Conservation (phyloP, 2,888 invertebrate genomes). For the Platerodrilus igneus region DNA sequence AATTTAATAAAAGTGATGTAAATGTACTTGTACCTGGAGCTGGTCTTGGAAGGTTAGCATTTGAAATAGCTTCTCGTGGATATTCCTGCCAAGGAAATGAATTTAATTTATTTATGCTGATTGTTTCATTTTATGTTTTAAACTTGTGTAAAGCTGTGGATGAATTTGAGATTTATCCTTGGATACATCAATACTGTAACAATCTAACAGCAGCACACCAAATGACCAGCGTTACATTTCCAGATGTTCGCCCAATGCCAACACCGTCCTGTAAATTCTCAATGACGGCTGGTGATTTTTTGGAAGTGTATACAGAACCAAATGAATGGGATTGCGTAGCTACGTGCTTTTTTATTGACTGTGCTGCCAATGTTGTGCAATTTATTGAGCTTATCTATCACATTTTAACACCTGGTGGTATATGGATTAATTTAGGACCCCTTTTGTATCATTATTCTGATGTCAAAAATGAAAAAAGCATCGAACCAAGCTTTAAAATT, state of each 20-base stretch:
- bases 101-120: conserved; percentile 95
- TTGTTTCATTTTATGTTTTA: conserved; percentile 92
- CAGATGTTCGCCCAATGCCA: conserved; percentile 78
- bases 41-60: conserved; percentile 90
- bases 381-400: conserved; percentile 90
- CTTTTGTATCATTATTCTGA: conserved; percentile 89
- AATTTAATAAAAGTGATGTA: conserved; percentile 55
- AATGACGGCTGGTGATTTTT: conserved; percentile 96
- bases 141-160: conserved; percentile 76
- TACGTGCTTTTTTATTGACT: conserved; percentile 98
- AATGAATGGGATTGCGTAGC: conserved; percentile 88
- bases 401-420: conserved; percentile 84
- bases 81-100: conserved; percentile 96
- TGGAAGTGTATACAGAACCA: conserved; percentile 74
- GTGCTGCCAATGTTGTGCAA: conserved; percentile 91
- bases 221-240: conserved; percentile 70
- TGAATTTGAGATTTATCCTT: conserved; percentile 81
- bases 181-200: conserved; percentile 93
- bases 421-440: conserved; percentile 89
- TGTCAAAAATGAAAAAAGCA: conserved; percentile 78
- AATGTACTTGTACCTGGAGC: conserved; percentile 91
- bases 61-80: conserved; percentile 86
- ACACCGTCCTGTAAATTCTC: conserved; percentile 70
- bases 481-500: conserved; percentile 82
- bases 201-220: conserved; percentile 79